Base-by-base conservation (phyloP, 2,888 invertebrate genomes). In the Cetonia aurata region DNA sequence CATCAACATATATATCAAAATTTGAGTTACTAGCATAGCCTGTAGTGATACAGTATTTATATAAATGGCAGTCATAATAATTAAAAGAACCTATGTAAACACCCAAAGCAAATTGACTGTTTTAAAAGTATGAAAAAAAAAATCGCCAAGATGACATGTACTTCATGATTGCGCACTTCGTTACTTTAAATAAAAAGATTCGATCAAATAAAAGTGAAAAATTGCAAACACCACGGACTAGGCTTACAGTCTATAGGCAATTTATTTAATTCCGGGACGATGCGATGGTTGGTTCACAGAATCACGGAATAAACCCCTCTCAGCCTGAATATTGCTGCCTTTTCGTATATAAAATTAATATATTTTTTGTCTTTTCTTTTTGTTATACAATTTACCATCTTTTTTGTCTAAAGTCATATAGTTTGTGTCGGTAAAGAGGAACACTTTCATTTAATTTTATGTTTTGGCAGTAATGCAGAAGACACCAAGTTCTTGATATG, bases 401-500 rank as follows among this genome's bases (percentile, higher is more conserved):
- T 67, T 65, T 67, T 75, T 74, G 71, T 74, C 37, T 65, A 75
- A 75, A 74, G 72, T 75, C 73, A 71, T 75, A 69, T 73, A 72
- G 69, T 73, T 76, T 75, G 74, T 75, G 75, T 75, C 69, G 71
- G 71, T 71, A 70, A 70, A 76, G 72, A 76, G 75, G 76, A 75
- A 77, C 77, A 76, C 75, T 75, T 76, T 73, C 73, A 73, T 73
- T 62, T 68, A 70, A 67, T 50, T 72, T 75, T 77, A 75, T 71
- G 52, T 50, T 75, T 77, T 77, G 77, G 77, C 77, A 77, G 77
- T 77, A 75, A 74, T 74, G 72, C 71, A 76, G 78, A 79, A 79
- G 79, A 79, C 79, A 79, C 79, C 77, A 77, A 75, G 76, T 77
- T 78, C 77, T 76, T 79, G 78, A 79, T 79, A 77, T 77, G 77